These are phyloP conservation scores for Diachasma alloeum DNA, from an alignment of 1,140 invertebrate species.

Conservation along the genomic window DNA sequence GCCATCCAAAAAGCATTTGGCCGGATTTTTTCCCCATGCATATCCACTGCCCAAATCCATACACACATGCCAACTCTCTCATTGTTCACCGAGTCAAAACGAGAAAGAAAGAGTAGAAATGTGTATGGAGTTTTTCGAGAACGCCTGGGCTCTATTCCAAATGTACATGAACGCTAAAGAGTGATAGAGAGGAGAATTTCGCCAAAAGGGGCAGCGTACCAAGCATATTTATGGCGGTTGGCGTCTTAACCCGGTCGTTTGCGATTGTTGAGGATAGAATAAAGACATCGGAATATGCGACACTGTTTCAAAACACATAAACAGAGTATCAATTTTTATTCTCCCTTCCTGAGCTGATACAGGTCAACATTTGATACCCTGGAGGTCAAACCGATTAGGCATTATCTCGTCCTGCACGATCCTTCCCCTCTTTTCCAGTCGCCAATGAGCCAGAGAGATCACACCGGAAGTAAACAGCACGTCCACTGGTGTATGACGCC, in stretches of 20 bases:
- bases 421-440: background rate
- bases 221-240: constrained; percentile 45
- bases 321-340: background rate
- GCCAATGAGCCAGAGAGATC: background rate
- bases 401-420: constrained; percentile 7
- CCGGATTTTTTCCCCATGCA: background rate
- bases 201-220: background rate
- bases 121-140: constrained; percentile 14
- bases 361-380: background rate
- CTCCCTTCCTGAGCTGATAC: background rate
- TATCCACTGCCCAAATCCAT: background rate
- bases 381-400: background rate
- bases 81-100: background rate
- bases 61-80: background rate
- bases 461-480: background rate
- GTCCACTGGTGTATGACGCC: background rate
- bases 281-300: background rate
- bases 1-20: background rate
- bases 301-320: background rate
- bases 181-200: background rate
- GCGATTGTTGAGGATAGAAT: background rate
- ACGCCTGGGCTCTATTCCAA: constrained; percentile 28
- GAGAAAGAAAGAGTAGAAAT: constrained; percentile 2
- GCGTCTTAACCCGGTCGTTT: constrained; percentile 42
- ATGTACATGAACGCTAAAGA: constrained; percentile 22